Base-by-base conservation (phyloP, 2,113 vertebrate species). In the Chrysochloris asiatica region DNA sequence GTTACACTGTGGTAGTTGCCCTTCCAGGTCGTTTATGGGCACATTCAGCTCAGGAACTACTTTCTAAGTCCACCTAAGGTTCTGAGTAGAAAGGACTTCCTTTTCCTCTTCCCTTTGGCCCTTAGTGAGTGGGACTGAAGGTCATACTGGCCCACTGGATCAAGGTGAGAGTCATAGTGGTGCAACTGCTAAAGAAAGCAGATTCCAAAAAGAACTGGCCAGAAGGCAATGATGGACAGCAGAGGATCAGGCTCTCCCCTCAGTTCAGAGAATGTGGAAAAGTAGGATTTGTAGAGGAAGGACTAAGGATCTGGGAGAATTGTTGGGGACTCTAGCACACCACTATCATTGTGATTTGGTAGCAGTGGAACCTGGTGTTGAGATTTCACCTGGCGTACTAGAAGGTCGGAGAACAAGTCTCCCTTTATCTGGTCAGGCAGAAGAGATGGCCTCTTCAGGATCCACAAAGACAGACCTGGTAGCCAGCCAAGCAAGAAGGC, bases 391-490 rank as follows among this genome's bases (percentile, higher is more conserved):
- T 52, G 24, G 16, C n/a, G 8, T 80, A 71, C 26, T 43, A 36
- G 59, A 92, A 93, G n/a, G 28, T 67, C 2, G 0, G 83, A 94
- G 59, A 89, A 67, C 36, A 88, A 81, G 30, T 63, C 41, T 92
- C 43, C 47, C 59, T 83, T 82, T 75, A 82, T 82, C 91, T 88
- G 76, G 26, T 65, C 61, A 75, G 47, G 22, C 28, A 78, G 59
- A 80, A 87, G 73, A 86, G 26, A 88, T 28, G 8, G 67, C 48
- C 45, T 82, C 67, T 88, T 69, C 36, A 56, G 47, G 28, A 69
- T 30, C 73, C 63, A 88, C 73, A 81, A 43, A 90, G 84, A 72
- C 38, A 95, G 63, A 65, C 30, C 38, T 85, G 13, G n/a, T 75
- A 72, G 80, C 63, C 52, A 47, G 45, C 63, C 47, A 85, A 24